phyloP scores from a whole-genome alignment of 2,888 invertebrate species.

The Isotomurus palustris region DNA sequence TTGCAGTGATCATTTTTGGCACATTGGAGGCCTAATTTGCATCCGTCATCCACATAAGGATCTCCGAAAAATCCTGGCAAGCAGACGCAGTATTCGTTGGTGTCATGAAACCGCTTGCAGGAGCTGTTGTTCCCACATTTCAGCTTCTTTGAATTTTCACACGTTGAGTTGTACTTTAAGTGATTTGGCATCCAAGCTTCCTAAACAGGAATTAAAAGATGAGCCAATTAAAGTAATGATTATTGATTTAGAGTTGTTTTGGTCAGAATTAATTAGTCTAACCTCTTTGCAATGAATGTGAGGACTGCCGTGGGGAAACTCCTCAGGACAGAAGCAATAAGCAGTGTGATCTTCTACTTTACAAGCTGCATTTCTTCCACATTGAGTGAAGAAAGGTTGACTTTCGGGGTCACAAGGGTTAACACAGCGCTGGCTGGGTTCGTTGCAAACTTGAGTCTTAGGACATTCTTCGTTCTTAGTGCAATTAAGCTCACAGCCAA shows the following conservation, averaged over 20 bases:
- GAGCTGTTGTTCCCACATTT: slow-evolving; percentile 27
- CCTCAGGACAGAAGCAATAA: slow-evolving; percentile 47
- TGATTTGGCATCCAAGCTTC: slow-evolving; percentile 34
- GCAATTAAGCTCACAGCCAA: slow-evolving; percentile 37
- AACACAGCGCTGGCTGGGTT: slow-evolving; percentile 28
- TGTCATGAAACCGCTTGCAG: slow-evolving; percentile 29
- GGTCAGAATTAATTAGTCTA: neutral
- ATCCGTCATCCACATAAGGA: slow-evolving; percentile 23
- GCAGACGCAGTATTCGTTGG: slow-evolving; percentile 18
- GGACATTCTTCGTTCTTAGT: slow-evolving; percentile 32
- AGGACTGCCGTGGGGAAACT: slow-evolving; percentile 27
- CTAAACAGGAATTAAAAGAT: slow-evolving; percentile 6
- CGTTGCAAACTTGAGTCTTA: slow-evolving; percentile 24
- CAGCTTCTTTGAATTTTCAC: slow-evolving; percentile 12
- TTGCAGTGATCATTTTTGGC: slow-evolving; percentile 23
- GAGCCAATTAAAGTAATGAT: neutral
- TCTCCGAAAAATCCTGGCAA: slow-evolving; percentile 33
- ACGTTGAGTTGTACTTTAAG: slow-evolving; percentile 13
- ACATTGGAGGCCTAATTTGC: slow-evolving; percentile 29
- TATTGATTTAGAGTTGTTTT: neutral
- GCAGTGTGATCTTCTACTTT: slow-evolving; percentile 47
- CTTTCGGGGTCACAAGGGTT: slow-evolving; percentile 32
- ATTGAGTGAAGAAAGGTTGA: slow-evolving; percentile 27
- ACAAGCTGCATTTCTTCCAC: slow-evolving; percentile 46
- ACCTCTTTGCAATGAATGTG: slow-evolving; percentile 36